A percentile compares a stretch with the other conserved stretches of the same genome.
These are phyloP conservation scores for Solenodon paradoxus DNA, from an alignment of 2,113 vertebrate genomes.

Conservation along the genomic window DNA sequence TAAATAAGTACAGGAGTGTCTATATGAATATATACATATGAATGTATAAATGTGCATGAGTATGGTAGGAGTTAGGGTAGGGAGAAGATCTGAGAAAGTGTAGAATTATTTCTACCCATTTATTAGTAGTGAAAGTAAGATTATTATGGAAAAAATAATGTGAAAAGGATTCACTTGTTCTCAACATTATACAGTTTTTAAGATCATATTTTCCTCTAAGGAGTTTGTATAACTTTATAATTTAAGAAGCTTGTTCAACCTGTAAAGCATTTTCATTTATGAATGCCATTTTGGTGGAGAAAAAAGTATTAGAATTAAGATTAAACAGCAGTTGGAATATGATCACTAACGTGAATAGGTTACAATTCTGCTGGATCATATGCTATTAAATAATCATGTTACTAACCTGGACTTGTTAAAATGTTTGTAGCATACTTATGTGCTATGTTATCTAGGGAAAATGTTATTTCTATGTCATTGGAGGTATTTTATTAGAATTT, in stretches of 20 bases:
- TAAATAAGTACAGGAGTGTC: no score
- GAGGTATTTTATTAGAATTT: neutral
- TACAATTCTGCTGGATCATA: neutral
- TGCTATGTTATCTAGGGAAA: neutral
- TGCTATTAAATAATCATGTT: neutral
- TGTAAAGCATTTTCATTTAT: neutral
- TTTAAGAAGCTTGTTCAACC: neutral
- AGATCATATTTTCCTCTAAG: neutral
- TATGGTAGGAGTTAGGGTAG: neutral
- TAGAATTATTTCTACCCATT: neutral
- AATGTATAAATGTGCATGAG: no score
- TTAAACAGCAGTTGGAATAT: neutral
- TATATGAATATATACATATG: no score
- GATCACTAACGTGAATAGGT: neutral
- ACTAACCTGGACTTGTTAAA: neutral
- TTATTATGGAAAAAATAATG: neutral
- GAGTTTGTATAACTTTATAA: neutral
- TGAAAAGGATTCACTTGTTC: neutral
- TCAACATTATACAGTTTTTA: neutral
- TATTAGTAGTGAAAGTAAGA: neutral
- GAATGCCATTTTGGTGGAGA: neutral
- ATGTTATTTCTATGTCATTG: neutral
- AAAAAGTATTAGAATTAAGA: constrained; percentile 10
- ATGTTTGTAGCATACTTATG: neutral
- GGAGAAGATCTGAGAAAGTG: neutral